A percentile compares a stretch with the other conserved stretches of the same genome.
Conservation (phyloP, 2,113 vertebrate genomes). For the Leptodactylus fuscus region DNA sequence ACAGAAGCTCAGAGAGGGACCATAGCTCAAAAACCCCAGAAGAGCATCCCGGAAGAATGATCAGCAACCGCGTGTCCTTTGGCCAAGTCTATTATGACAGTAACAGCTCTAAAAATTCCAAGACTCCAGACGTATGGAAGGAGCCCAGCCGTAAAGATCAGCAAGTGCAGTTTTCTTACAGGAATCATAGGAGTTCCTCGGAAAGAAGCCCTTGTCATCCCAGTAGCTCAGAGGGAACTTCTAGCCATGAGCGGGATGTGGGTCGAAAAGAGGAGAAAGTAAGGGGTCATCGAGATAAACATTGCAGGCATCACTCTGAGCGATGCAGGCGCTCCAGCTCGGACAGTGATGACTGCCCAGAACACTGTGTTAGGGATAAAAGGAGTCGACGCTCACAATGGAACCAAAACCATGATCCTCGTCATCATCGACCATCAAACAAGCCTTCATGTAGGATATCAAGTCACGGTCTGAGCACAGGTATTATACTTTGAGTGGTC, state of each 20-base stretch:
- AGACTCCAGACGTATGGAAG: constrained; percentile 1
- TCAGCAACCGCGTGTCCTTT: constrained; percentile 58
- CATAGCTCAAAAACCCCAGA: constrained; percentile 34
- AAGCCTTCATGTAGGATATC: constrained; percentile 44
- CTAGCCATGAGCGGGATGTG: constrained; percentile 13
- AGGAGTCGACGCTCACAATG: constrained; percentile 43
- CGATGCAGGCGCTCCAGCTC: constrained; percentile 65
- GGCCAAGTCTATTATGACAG: constrained; percentile 52
- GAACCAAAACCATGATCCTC: neutral
- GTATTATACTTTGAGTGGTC: constrained; percentile 13
- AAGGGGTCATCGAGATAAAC: constrained; percentile 60
- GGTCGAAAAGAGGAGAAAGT: constrained; percentile 45
- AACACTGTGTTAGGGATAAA: constrained; percentile 63
- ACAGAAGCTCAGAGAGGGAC: constrained; percentile 39
- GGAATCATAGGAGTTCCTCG: constrained; percentile 26
- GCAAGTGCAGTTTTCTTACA: constrained; percentile 29
- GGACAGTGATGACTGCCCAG: constrained; percentile 63
- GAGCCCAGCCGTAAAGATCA: constrained; percentile 22
- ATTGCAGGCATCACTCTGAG: constrained; percentile 62
- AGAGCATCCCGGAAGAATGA: constrained; percentile 26
- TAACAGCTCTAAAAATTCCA: neutral
- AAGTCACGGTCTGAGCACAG: constrained; percentile 44
- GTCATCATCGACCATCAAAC: neutral
- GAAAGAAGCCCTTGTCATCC: constrained; percentile 38
- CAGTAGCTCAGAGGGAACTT: constrained; percentile 12